Conservation (phyloP, 2,888 invertebrate species). For the Dromius quadrimaculatus region DNA sequence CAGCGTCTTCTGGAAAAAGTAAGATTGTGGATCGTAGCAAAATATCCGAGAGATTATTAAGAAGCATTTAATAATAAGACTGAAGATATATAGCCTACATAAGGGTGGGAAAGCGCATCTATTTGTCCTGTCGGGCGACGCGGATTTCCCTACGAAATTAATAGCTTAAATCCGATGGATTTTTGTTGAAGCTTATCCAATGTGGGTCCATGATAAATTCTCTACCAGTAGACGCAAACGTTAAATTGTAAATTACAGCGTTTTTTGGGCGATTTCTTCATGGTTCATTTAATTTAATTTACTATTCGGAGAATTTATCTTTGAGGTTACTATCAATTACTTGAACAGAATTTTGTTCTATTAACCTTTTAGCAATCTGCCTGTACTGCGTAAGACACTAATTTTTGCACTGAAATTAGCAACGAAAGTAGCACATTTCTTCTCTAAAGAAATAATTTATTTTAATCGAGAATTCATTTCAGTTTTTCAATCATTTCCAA, state of each 20-base stretch:
- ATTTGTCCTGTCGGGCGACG: conserved; percentile 41
- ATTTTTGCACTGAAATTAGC: no score
- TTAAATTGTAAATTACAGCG: conserved; percentile 41
- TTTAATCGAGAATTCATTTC: no score
- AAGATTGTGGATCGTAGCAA: conserved; percentile 11
- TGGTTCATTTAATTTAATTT: conserved; percentile 26
- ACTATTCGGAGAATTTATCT: not conserved
- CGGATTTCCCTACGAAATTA: conserved; percentile 44
- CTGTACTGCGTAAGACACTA: no score
- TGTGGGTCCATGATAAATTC: conserved; percentile 43
- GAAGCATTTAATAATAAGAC: conserved; percentile 51
- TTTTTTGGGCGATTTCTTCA: conserved; percentile 34
- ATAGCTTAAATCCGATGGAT: conserved; percentile 49
- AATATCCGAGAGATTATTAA: conserved; percentile 41
- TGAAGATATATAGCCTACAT: conserved; percentile 31
- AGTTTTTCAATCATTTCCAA: no score
- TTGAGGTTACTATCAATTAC: not conserved
- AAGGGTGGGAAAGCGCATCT: conserved; percentile 7
- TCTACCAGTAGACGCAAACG: conserved; percentile 10
- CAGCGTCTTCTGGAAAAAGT: not conserved
- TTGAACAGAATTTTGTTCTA: no score
- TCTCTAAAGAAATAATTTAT: no score
- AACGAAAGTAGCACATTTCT: no score
- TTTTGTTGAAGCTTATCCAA: conserved; percentile 47
- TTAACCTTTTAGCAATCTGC: no score